Evolutionary conservation across 2,888 invertebrate species (phyloP).

Genomic region (Drosophila barbarae): DNA sequence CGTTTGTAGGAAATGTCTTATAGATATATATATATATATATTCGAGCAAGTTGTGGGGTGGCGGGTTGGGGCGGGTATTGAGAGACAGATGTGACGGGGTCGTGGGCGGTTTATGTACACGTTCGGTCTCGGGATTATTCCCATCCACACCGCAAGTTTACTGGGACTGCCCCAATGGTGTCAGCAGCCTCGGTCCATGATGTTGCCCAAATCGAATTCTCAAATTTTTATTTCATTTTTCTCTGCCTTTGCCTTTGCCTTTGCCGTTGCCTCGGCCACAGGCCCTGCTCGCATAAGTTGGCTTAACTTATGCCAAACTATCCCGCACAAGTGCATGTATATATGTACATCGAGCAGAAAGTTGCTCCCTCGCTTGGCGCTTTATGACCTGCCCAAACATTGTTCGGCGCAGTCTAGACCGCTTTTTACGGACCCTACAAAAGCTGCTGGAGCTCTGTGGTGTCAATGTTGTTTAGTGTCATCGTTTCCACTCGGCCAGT

Average conservation of each 20-base stretch:
- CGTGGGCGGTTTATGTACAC: slow-evolving; percentile 37
- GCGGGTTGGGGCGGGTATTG: slow-evolving; percentile 1
- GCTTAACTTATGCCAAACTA: slow-evolving; percentile 54
- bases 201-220: slow-evolving; percentile 49
- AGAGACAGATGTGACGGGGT: slow-evolving; percentile 8
- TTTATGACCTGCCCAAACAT: slow-evolving; percentile 53
- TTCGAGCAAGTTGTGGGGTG: slow-evolving; percentile 1
- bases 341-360: slow-evolving; percentile 22
- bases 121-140: slow-evolving; percentile 9
- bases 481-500: slow-evolving; percentile 41
- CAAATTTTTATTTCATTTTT: slow-evolving; percentile 17
- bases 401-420: slow-evolving; percentile 60
- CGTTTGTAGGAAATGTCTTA: slow-evolving; percentile 39
- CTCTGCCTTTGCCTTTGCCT: slow-evolving; percentile 15
- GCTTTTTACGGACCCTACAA: slow-evolving; percentile 54
- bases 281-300: slow-evolving; percentile 35
- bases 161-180: slow-evolving; percentile 35
- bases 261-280: slow-evolving; percentile 7
- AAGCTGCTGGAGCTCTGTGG: slow-evolving; percentile 46
- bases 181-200: slow-evolving; percentile 30
- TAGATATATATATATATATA: slow-evolving; percentile 10
- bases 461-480: slow-evolving; percentile 71
- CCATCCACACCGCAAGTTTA: slow-evolving; percentile 24
- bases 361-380: slow-evolving; percentile 35
- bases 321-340: slow-evolving; percentile 34